Evolutionary conservation across 2,797 vertebrate genomes (phyloP), one percentile per base, ranked within the genome.

Genomic region (Silurus aristotelis): DNA sequence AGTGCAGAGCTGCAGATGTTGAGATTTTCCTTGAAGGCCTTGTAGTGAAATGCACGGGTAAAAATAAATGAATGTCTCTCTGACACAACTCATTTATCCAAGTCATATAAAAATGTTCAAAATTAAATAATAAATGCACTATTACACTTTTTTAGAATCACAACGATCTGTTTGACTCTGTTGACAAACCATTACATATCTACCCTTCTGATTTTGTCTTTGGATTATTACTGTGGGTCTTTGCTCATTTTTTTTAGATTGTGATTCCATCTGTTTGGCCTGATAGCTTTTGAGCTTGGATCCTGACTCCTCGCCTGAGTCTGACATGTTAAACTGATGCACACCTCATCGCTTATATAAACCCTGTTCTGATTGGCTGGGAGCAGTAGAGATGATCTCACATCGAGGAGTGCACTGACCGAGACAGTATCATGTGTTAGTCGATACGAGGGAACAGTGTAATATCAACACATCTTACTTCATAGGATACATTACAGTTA

Each of bases 361-460:
- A 60, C 10, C 75, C 19, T 13, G 58, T 25, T 46, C 76, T 63
- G 38, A 46, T 25, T 8, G 60, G 56, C 58, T 76, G 56, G 31
- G 25, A 77, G 75, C 55, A 60, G 31, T n/a, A 14, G 77, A 63
- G 58, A 79, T n/a, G 20, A n/a, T 8, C 12, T 13, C 7, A 79
- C 77, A 48, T 10, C 43, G 38, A 63, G 12, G 38, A 64, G 31
- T 63, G 60, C 38, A 25, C 60, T 64, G 60, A 15, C 38, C 2
- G 38, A 79, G 31, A 79, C 60, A 64, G 77, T 63, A 79, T 79
- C 77, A 64, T 38, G 38, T 79, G 60, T 43, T 79, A 64, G 38
- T 79, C 75, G 60, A 61, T 78, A 78, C 20, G 9, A 22, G 56
- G 38, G 27, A 58, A 22, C 55, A 60, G 56, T 78, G 13, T 79